phyloP scores from a whole-genome alignment of 2,797 vertebrate species.

The Psittacula echo region DNA sequence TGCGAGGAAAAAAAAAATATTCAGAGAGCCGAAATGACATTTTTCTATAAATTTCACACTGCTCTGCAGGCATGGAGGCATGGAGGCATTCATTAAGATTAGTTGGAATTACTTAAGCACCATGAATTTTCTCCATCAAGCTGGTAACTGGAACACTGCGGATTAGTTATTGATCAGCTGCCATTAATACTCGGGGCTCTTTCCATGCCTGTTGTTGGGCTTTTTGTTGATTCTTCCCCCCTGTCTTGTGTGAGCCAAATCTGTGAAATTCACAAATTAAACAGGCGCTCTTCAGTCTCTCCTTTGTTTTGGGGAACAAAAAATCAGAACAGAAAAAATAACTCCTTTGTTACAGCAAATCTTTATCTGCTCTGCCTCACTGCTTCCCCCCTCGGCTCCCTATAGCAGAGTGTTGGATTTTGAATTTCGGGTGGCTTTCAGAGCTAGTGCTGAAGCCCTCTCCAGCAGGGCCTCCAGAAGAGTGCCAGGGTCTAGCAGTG shows the following conservation, averaged over 20 bases:
- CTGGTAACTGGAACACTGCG: conserved; percentile 69
- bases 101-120: conserved; percentile 77
- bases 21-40: conserved; percentile 70
- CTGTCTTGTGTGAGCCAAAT: conserved; percentile 10
- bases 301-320: conserved; percentile 66
- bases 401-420: not conserved
- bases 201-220: conserved; percentile 70
- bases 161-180: conserved; percentile 79
- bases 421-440: not conserved
- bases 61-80: conserved; percentile 73
- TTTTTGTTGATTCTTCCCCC: conserved; percentile 55
- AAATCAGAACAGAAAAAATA: not conserved
- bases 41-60: conserved; percentile 77
- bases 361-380: not conserved
- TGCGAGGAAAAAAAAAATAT: conserved; percentile 52
- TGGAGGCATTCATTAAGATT: conserved; percentile 77
- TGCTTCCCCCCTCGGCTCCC: not conserved
- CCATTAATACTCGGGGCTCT: conserved; percentile 71
- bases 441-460: not conserved
- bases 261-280: conserved; percentile 73
- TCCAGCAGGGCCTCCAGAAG: not conserved
- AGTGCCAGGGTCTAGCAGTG: accelerated
- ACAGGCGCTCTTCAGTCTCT: conserved; percentile 42
- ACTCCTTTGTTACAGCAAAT: conserved; percentile 28
- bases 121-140: conserved; percentile 72